Percentiles rank a stretch among this genome's conserved stretches.
These are phyloP conservation scores for Eciton burchellii DNA, from an alignment of 1,140 invertebrate species.

Conservation along the genomic window DNA sequence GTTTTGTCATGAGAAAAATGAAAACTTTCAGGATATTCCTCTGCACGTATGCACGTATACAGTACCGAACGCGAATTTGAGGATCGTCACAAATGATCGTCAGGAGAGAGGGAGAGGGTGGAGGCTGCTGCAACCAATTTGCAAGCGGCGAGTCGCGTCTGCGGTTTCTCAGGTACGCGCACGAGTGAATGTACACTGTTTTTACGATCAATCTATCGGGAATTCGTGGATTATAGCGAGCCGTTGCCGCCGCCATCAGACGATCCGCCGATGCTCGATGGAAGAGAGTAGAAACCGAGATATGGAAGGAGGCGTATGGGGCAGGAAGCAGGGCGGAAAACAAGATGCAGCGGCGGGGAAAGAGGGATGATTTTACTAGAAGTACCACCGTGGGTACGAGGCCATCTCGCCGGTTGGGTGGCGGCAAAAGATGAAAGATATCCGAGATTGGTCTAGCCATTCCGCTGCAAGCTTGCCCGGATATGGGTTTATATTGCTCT, in stretches of 20 bases:
- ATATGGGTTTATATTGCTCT: conserved; percentile 74
- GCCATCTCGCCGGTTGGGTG: conserved; percentile 14
- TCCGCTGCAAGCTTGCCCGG: conserved; percentile 63
- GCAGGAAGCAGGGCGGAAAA: conserved; percentile 16
- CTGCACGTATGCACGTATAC: neutral
- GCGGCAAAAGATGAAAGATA: conserved; percentile 80
- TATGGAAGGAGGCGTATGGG: conserved; percentile 21
- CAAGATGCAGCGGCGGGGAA: conserved; percentile 18
- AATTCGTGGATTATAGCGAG: conserved; percentile 63
- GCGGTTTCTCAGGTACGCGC: conserved; percentile 29
- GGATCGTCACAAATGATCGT: neutral
- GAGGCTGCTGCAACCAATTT: conserved; percentile 20
- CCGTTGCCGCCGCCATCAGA: neutral
- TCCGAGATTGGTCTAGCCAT: conserved; percentile 70
- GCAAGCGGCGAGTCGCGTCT: conserved; percentile 20
- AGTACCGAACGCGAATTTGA: neutral
- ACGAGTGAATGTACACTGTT: conserved; percentile 66
- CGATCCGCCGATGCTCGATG: conserved; percentile 28
- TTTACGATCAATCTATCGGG: conserved; percentile 74
- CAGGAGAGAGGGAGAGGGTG: neutral
- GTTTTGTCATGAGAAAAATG: neutral
- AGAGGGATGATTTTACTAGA: conserved; percentile 50
- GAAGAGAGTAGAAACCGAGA: conserved; percentile 36
- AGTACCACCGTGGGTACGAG: conserved; percentile 34
- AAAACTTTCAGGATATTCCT: neutral